These are phyloP conservation scores for Motacilla alba DNA, from an alignment of 2,113 vertebrate species.

Conservation along the genomic window DNA sequence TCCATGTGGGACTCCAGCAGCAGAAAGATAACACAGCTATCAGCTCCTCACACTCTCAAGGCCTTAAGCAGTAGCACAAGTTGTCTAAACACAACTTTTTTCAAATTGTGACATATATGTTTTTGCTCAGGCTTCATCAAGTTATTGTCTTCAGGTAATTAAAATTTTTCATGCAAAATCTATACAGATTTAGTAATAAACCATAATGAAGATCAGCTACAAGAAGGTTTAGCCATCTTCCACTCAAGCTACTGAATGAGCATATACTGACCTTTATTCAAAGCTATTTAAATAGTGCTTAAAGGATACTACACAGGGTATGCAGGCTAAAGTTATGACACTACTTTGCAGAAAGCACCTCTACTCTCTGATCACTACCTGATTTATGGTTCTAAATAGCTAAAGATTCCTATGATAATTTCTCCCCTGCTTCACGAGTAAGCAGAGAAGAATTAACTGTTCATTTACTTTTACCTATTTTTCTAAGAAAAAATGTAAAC, in stretches of 20 bases:
- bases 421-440: rapidly evolving
- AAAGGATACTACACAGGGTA: not conserved
- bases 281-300: not conserved
- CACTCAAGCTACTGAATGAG: not conserved
- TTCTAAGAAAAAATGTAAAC: not conserved
- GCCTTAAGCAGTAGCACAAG: not conserved
- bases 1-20: not conserved
- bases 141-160: not conserved
- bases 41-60: not conserved
- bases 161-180: not conserved
- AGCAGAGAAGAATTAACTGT: not conserved
- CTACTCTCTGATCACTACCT: not conserved
- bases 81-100: not conserved
- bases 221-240: not conserved
- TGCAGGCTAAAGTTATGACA: not conserved
- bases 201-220: not conserved
- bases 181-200: not conserved
- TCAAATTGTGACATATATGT: not conserved
- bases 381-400: not conserved
- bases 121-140: not conserved
- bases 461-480: not conserved
- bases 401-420: not conserved
- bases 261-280: not conserved
- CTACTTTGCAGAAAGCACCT: not conserved
- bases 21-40: slow-evolving; percentile 11